Evolutionary conservation across 2,113 vertebrate genomes (phyloP), one percentile per base, ranked within the genome.

Genomic region (Xenopus borealis): DNA sequence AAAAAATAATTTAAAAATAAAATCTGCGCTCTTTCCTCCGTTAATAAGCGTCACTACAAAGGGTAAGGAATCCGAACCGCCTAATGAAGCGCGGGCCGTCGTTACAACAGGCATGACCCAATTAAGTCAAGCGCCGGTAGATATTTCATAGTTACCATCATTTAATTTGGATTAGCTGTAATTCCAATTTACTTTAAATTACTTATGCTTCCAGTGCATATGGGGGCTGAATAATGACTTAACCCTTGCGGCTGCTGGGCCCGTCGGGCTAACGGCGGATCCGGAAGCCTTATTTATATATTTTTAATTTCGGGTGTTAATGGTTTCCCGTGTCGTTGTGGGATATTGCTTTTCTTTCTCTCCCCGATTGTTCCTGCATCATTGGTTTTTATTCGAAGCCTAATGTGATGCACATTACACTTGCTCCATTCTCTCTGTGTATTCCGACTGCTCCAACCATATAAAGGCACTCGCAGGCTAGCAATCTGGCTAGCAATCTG

Each of bases 11-110:
- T n/a, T n/a, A 77, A 77, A 72, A 61, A 76, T 73, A 77, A 7
- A 40, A 7, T 40, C 33, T 40, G 33, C 33, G 7, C 33, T 86
- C 70, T 85, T 85, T 12, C 78, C 76, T 69, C 30, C 33, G 79
- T 73, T 86, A 87, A 86, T 78, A 76, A 78, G 84, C 16, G 52
- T 80, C 78, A 57, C 82, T 80, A 78, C 78, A 83, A 88, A 84
- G 78, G n/a, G 78, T 59, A 84, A 88, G 72, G 84, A 14, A 85
- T 82, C 69, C 14, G 50, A 80, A 81, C 75, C 57, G 72, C 79
- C 81, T 80, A 81, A 78, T 76, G 80, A 80, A 83, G 73, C 46
- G 71, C 62, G 71, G 62, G 65, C 27, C 40, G 71, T 52, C 74
- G 82, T 78, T 77, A 80, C 80, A 66, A 47, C 84, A 82, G n/a